Conservation (phyloP, 2,888 invertebrate species). For the Fragum whitleyi region DNA sequence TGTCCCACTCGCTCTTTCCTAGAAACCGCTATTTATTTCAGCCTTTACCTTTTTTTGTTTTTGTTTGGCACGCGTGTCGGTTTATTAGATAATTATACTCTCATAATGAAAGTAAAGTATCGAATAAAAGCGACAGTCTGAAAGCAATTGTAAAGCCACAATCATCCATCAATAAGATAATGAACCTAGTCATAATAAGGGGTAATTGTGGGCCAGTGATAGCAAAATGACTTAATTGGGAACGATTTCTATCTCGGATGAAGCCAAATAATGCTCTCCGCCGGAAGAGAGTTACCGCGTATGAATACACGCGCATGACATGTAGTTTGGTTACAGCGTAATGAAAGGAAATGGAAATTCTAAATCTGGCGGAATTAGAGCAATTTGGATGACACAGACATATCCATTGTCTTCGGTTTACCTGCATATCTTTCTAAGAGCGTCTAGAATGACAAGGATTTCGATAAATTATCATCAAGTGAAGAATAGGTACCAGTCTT, state of each 20-base stretch:
- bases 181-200: constrained; percentile 51
- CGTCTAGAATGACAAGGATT: constrained; percentile 58
- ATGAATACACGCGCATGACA: constrained; percentile 58
- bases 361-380: constrained; percentile 52
- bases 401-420: constrained; percentile 45
- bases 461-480: constrained; percentile 57
- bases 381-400: constrained; percentile 55
- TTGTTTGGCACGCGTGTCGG: constrained; percentile 13
- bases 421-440: constrained; percentile 39
- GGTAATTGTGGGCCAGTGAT: constrained; percentile 61
- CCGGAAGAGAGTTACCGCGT: constrained; percentile 64
- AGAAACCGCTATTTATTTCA: neutral
- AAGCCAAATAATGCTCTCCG: constrained; percentile 54
- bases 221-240: constrained; percentile 66
- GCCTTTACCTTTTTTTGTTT: neutral
- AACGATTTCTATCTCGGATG: constrained; percentile 63
- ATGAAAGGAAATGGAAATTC: constrained; percentile 60
- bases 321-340: constrained; percentile 64
- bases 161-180: constrained; percentile 66
- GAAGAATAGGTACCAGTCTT: constrained; percentile 23
- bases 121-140: constrained; percentile 26
- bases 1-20: neutral
- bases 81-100: constrained; percentile 22
- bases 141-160: constrained; percentile 43
- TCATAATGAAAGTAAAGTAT: constrained; percentile 36